phyloP scores from a whole-genome alignment of 2,113 vertebrate genomes.

The Hippocampus comes region DNA sequence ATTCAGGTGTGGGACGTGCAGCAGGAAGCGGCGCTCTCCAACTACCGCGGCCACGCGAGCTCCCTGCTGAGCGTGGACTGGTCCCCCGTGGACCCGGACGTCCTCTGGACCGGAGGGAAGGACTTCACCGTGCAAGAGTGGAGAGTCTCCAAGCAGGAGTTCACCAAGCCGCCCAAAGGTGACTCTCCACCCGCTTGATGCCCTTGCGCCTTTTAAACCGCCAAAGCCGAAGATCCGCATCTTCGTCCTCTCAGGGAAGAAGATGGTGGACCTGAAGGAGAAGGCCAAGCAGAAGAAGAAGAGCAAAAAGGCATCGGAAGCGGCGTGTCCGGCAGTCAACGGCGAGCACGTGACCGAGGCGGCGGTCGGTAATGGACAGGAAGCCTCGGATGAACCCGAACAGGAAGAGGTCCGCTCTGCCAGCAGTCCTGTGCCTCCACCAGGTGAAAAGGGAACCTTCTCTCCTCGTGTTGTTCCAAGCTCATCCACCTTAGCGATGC shows the following conservation, averaged over 20 bases:
- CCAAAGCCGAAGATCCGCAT: too few relatives aligned
- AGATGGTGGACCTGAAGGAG: conserved; percentile 57
- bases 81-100: conserved; percentile 86
- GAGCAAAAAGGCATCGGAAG: conserved; percentile 64
- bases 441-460: conserved; percentile 30
- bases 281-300: conserved; percentile 83
- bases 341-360: conserved; percentile 47
- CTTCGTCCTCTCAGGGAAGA: conserved; percentile 77
- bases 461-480: background rate
- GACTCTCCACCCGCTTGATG: conserved; percentile 7
- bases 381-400: conserved; percentile 61
- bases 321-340: conserved; percentile 46
- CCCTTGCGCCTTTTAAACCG: background rate
- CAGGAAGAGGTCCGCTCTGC: conserved; percentile 62
- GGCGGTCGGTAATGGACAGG: conserved; percentile 32
- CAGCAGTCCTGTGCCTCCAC: background rate
- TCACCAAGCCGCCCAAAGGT: conserved; percentile 87
- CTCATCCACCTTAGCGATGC: conserved; percentile 38
- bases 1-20: conserved; percentile 89
- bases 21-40: conserved; percentile 82
- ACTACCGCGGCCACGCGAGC: conserved; percentile 88
- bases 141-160: conserved; percentile 82
- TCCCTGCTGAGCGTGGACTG: conserved; percentile 86
- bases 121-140: conserved; percentile 93
- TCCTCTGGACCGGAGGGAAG: conserved; percentile 89